phyloP scores from a whole-genome alignment of 2,888 invertebrate species.

The Drosophila atripex region DNA sequence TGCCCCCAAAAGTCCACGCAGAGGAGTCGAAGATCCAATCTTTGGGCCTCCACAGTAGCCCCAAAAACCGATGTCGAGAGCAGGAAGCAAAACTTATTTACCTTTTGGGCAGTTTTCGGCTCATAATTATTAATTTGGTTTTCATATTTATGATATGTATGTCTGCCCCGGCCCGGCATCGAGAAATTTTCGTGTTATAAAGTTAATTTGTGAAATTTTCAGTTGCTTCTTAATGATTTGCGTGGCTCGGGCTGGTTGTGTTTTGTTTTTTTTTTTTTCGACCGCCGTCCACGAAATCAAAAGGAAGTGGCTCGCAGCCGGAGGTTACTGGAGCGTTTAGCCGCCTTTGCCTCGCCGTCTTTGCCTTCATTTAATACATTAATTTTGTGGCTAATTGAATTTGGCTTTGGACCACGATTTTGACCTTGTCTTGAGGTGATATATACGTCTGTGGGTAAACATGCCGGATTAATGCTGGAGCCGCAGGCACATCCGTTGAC shows the following conservation, averaged over 20 bases:
- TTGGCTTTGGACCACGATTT: conserved; percentile 28
- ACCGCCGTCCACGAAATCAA: conserved; percentile 40
- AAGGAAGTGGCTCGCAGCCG: conserved; percentile 71
- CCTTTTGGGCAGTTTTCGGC: conserved; percentile 74
- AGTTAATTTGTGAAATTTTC: conserved; percentile 81
- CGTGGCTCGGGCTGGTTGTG: conserved; percentile 39
- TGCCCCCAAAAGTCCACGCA: conserved; percentile 13
- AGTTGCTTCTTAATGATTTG: conserved; percentile 72
- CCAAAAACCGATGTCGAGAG: conserved; percentile 40
- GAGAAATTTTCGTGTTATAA: conserved; percentile 79
- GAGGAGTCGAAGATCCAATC: conserved; percentile 46
- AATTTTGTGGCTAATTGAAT: conserved; percentile 75
- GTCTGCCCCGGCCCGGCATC: conserved; percentile 51
- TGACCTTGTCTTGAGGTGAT: conserved; percentile 41
- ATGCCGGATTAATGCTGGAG: conserved; percentile 18
- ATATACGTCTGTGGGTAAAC: background rate
- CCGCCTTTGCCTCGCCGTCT: conserved; percentile 28
- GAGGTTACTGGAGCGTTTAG: conserved; percentile 79
- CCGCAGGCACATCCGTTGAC: conserved; percentile 41
- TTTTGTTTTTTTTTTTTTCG: no score
- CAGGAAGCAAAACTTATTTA: conserved; percentile 63
- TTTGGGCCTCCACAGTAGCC: conserved; percentile 47
- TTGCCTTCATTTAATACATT: conserved; percentile 53
- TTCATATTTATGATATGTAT: conserved; percentile 17
- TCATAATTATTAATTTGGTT: conserved; percentile 73